These are phyloP conservation scores for Bovichtus variegatus DNA, from an alignment of 2,797 vertebrate genomes.

Conservation along the genomic window DNA sequence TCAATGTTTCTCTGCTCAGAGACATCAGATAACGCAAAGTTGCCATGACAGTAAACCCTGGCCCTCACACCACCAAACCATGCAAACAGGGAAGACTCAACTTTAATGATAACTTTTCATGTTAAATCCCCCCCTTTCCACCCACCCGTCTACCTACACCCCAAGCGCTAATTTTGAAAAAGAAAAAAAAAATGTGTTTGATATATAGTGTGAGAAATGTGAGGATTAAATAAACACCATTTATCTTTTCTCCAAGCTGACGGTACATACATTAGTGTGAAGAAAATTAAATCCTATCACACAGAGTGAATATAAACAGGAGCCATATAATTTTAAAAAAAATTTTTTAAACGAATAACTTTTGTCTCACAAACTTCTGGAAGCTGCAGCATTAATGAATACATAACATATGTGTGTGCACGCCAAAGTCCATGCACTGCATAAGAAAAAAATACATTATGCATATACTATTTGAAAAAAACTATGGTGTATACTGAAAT, in stretches of 20 bases:
- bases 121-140: constrained; percentile 77
- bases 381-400: constrained; percentile 16
- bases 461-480: neutral
- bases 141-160: constrained; percentile 48
- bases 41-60: constrained; percentile 99
- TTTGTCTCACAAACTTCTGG: constrained; percentile 19
- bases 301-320: constrained; percentile 16
- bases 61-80: constrained; percentile 89
- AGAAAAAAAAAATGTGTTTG: constrained; percentile 59
- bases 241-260: constrained; percentile 33
- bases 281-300: constrained; percentile 28
- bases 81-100: constrained; percentile 86
- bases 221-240: constrained; percentile 56
- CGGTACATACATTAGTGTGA: constrained; percentile 47
- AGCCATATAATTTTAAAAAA: neutral
- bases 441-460: neutral
- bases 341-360: too few relatives aligned
- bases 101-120: constrained; percentile 88
- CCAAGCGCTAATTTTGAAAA: constrained; percentile 57
- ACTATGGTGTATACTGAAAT: neutral
- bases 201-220: constrained; percentile 65
- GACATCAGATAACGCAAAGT: constrained; percentile 99
- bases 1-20: constrained; percentile 94
- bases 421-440: neutral
- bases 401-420: neutral